Evolutionary conservation across 2,797 vertebrate species (phyloP), one percentile per base, ranked within the genome.

Genomic region (Onychomys torridus): DNA sequence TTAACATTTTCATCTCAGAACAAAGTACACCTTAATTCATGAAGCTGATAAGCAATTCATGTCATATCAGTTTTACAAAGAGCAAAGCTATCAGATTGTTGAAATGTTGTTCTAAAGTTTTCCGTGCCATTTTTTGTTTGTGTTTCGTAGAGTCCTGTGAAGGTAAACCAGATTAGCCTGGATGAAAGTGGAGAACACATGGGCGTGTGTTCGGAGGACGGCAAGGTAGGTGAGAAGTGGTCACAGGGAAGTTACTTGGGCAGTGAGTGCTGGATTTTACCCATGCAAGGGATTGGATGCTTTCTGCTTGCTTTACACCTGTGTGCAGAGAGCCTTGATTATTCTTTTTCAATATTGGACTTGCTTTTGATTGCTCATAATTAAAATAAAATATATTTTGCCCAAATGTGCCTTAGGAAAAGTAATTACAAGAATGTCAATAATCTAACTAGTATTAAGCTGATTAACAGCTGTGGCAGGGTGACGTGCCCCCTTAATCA

Each of bases 111-210:
- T 61, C 90, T 93, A 93, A 97, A 85, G 69, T 4, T 11, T 87
- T 76, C 29, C 16, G 2, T 86, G 11, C 84, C 76, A 7, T 89
- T 61, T 77, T 91, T 97, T 97, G n/a, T 96, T 96, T 96, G 94
- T 27, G 92, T 91, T 91, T 73, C 96, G 3, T 98, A 99, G 99
- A 99, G 99, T 98, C 99, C 99, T 29, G 99, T 99, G 98, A 99
- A 99, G 98, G 99, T 99, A 98, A 99, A 99, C 99, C 99, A 99
- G 98, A 99, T 99, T 98, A 99, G 99, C 98, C 98, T 99, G 98
- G 99, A 99, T 99, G 99, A 99, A 98, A 99, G 99, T 81, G 99
- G 99, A 94, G 99, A 99, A 94, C 98, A 99, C 98, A 99, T 99
- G 98, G 99, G 99, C 69, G 99, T 99, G 97, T 99, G 99, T 98